Base-by-base conservation (phyloP, 2,113 vertebrate genomes). In the Phocoena sinus region DNA sequence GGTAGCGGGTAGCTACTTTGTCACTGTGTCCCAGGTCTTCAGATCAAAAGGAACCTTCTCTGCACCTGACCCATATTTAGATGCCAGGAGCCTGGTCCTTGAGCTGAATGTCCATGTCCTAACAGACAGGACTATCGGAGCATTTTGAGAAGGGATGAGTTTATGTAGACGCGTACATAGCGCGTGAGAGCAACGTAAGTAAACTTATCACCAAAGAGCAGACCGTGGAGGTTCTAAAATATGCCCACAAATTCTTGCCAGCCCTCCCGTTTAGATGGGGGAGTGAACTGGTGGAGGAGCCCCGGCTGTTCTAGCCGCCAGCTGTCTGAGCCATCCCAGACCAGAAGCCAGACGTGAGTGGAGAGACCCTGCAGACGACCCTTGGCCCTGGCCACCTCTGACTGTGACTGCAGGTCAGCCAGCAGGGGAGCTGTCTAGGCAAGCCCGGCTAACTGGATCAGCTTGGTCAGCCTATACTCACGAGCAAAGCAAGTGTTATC, bases 371-470 rank as follows among this genome's bases (percentile, higher is more conserved):
- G 10, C 21, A 13, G 6, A 25, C 0, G 33, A 23, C 9, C 11
- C 33, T 12, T 8, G 21, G 21, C 6, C 50, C 85, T n/a, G 21
- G 68, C 50, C 85, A 7, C 65, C 25, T 13, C 17, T 12, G 36
- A 41, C 28, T 9, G 14, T 3, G 1, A 17, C 47, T 28, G 14
- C 14, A 38, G 79, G n/a, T 28, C 21, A 23, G 5, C 20, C 20
- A 33, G 17, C 26, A 15, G 65, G 47, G 50, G 9, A 38, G 6
- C n/a, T 21, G 6, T 20, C n/a, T 10, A 3, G 50, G 4, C 3
- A 23, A 23, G 11, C 4, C 53, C 2, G 0, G 50, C 18, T 2
- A 8, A 9, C 70, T 1, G 8, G 4, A 25, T 4, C 53, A 23
- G 26, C 50, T 3, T 23, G 68, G 53, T 1, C 28, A 62, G 28